Evolutionary conservation across 1,140 invertebrate genomes (phyloP), one percentile per base, ranked within the genome.

Genomic region (Leptinotarsa defecta): DNA sequence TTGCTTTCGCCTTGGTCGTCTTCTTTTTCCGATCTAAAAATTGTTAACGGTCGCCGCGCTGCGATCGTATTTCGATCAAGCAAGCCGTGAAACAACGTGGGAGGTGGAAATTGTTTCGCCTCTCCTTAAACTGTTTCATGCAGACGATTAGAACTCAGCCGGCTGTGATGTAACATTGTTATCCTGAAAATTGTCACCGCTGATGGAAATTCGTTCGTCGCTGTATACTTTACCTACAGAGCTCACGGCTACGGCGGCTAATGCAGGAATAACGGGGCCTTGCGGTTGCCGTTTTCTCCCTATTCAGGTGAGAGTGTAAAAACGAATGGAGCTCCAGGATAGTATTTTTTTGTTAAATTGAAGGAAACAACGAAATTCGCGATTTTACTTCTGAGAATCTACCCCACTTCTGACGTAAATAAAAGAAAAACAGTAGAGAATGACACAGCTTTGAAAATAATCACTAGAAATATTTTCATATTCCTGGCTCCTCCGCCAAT

Each of bases 61-160:
- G 34, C 62, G 24, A 74, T 68, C 64, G 52, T 57, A 74, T 68
- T 74, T 62, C 64, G 43, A 70, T 70, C 20, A 75, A 75, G 74
- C 34, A 63, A 75, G 68, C 67, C 68, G 68, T 71, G 68, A 75
- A 75, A 70, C 68, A 70, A 75, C 68, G 68, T 63, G 74, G 68
- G 49, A 68, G 57, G 43, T n/a, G 61, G 67, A 75, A 70, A 71
- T 75, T 75, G 74, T 67, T 70, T 72, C 69, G 74, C 65, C 48
- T 68, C 64, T 74, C 73, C 73, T 74, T 74, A 76, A 76, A 76
- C 67, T 75, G 74, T 75, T 75, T 75, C 68, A 71, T 70, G 68
- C 68, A 72, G 57, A 20, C 74, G 74, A 76, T 76, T 76, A 76
- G 74, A 72, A 72, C 61, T 62, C 74, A 68, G 20, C 64, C 74